Conservation (phyloP, 2,888 invertebrate species). For the Drosophila villosipedis region DNA sequence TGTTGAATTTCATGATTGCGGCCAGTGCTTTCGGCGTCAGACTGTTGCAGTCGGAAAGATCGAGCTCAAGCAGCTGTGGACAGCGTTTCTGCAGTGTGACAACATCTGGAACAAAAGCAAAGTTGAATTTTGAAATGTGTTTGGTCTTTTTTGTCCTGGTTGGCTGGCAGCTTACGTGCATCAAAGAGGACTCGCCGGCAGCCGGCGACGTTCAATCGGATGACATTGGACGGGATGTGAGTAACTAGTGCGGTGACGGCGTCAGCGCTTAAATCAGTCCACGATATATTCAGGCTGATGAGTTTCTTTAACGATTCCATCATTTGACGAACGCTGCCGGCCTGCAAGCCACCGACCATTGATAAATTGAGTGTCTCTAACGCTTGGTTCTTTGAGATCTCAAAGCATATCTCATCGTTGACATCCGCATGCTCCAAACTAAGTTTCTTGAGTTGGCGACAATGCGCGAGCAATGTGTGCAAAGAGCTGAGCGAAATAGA, state of each 20-base stretch:
- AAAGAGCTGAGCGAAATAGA: slow-evolving; percentile 87
- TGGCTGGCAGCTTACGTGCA: slow-evolving; percentile 87
- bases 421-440: slow-evolving; percentile 93
- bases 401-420: slow-evolving; percentile 88
- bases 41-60: slow-evolving; percentile 94
- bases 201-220: slow-evolving; percentile 93
- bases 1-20: slow-evolving; percentile 87
- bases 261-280: slow-evolving; percentile 89
- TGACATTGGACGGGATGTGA: slow-evolving; percentile 88
- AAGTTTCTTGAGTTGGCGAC: slow-evolving; percentile 91
- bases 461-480: slow-evolving; percentile 88
- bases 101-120: slow-evolving; percentile 87
- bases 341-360: slow-evolving; percentile 91
- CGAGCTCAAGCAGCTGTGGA: slow-evolving; percentile 91
- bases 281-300: slow-evolving; percentile 91
- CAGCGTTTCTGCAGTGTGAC: slow-evolving; percentile 88
- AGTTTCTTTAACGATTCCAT: slow-evolving; percentile 86
- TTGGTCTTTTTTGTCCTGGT: too few species aligned
- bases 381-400: slow-evolving; percentile 89
- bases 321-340: slow-evolving; percentile 88
- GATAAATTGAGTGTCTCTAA: slow-evolving; percentile 93
- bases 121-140: neutral
- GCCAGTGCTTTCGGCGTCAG: slow-evolving; percentile 88
- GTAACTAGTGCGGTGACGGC: slow-evolving; percentile 88
- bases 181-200: slow-evolving; percentile 91